Percentiles rank a stretch among this genome's conserved stretches.
phyloP scores from a whole-genome alignment of 2,797 vertebrate species.

The Alcedo quadribrachys region DNA sequence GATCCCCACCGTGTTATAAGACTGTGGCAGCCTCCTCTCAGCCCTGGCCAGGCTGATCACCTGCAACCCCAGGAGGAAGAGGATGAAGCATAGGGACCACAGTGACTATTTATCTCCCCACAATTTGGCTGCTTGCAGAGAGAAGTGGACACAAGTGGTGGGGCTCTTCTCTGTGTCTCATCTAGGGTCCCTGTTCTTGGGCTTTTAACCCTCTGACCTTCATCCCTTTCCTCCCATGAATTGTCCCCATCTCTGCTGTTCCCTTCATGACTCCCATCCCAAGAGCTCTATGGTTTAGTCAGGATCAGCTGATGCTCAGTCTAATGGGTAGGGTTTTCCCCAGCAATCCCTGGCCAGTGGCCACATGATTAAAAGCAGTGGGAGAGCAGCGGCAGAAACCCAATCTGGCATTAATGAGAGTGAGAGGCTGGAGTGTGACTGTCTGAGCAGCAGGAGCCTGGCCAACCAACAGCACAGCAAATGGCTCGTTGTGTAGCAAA shows the following conservation, averaged over 20 bases:
- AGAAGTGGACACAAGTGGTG: background rate
- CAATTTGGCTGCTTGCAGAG: background rate
- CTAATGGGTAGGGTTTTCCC: constrained; percentile 39
- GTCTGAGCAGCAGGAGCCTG: background rate
- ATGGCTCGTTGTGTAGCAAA: background rate
- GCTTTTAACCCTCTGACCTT: background rate
- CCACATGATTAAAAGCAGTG: constrained; percentile 10
- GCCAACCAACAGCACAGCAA: background rate
- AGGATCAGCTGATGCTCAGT: constrained; percentile 7
- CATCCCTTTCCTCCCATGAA: background rate
- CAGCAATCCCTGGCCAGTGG: background rate
- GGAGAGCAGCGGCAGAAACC: background rate
- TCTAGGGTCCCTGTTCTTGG: background rate
- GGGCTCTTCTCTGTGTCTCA: background rate
- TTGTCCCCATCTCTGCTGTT: background rate
- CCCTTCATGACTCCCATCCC: background rate
- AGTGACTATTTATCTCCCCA: background rate
- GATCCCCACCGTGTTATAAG: background rate
- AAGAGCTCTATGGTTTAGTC: background rate
- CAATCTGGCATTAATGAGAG: constrained; percentile 44
- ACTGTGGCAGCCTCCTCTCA: background rate
- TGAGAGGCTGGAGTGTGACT: background rate
- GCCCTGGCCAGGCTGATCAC: background rate
- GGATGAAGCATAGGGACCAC: background rate
- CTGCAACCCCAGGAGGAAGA: background rate